Evolutionary conservation across 2,113 vertebrate species (phyloP).

Genomic region (Chloroceryle aenea): DNA sequence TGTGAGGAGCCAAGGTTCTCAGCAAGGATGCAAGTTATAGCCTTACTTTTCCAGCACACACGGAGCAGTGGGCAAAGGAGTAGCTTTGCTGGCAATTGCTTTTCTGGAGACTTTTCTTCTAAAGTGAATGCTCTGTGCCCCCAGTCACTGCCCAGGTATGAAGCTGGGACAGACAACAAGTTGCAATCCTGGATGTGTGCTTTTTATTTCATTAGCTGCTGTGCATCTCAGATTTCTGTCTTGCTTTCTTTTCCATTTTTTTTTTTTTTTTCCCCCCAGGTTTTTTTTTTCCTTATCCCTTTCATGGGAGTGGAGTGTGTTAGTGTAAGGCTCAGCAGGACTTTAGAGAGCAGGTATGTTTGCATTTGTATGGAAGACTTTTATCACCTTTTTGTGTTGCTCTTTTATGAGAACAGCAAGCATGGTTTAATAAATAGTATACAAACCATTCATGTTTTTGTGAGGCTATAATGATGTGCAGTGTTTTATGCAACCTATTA

Average conservation of each 20-base stretch:
- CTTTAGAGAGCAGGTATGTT: background rate
- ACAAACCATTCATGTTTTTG: background rate
- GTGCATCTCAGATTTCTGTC: background rate
- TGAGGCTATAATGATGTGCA: background rate
- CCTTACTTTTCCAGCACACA: background rate
- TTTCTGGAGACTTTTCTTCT: background rate
- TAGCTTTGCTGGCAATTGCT: background rate
- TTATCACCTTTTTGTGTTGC: background rate
- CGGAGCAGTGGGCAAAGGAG: background rate
- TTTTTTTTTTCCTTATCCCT: background rate
- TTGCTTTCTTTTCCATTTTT: background rate
- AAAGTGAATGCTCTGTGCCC: background rate
- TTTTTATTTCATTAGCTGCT: background rate
- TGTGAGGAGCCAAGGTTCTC: background rate
- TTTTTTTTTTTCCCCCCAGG: background rate
- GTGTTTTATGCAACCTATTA: background rate
- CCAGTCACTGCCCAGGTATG: too few relatives aligned
- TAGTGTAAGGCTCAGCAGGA: background rate
- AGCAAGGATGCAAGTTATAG: background rate
- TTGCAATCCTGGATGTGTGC: background rate
- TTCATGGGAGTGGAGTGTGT: rapidly evolving
- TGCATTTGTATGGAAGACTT: background rate
- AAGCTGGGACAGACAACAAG: background rate
- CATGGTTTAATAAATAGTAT: background rate
- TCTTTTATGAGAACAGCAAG: background rate